phyloP scores from a whole-genome alignment of 2,888 invertebrate species.

The Rhagophthalmus giganteus region DNA sequence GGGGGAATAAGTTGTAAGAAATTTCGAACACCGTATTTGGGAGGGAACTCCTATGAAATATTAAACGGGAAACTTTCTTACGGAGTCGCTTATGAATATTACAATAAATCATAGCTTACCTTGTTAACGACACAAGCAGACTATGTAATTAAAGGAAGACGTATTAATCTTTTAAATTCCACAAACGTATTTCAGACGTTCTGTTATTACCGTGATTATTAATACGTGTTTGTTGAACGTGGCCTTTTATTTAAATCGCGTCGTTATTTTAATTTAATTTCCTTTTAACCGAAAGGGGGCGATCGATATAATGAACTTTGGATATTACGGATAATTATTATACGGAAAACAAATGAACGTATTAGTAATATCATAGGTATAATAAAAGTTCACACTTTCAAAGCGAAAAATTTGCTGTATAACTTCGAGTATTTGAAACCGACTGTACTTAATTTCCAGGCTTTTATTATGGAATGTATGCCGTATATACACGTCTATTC shows the following conservation, averaged over 20 bases:
- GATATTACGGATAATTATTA: too few species aligned
- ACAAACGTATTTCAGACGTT: not conserved
- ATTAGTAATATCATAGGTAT: too few species aligned
- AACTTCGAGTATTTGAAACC: constrained; percentile 3
- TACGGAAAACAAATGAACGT: too few species aligned
- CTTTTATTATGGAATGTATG: constrained; percentile 23
- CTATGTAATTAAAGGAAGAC: not conserved
- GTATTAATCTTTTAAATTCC: not conserved
- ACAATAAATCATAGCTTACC: not conserved
- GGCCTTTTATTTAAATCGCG: not conserved
- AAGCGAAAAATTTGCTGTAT: not conserved
- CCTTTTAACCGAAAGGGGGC: too few species aligned
- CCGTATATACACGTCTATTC: constrained; percentile 18
- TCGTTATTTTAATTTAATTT: not conserved
- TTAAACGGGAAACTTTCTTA: not conserved
- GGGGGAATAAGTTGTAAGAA: not conserved
- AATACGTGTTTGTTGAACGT: not conserved
- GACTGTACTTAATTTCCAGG: constrained; percentile 22
- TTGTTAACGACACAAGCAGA: not conserved
- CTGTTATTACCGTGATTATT: not conserved
- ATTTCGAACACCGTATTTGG: too few species aligned
- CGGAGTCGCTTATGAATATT: not conserved
- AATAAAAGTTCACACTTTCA: not conserved
- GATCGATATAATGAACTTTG: too few species aligned
- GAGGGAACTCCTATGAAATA: not conserved